phyloP scores from a whole-genome alignment of 2,113 vertebrate genomes.

The Grallaria varia region DNA sequence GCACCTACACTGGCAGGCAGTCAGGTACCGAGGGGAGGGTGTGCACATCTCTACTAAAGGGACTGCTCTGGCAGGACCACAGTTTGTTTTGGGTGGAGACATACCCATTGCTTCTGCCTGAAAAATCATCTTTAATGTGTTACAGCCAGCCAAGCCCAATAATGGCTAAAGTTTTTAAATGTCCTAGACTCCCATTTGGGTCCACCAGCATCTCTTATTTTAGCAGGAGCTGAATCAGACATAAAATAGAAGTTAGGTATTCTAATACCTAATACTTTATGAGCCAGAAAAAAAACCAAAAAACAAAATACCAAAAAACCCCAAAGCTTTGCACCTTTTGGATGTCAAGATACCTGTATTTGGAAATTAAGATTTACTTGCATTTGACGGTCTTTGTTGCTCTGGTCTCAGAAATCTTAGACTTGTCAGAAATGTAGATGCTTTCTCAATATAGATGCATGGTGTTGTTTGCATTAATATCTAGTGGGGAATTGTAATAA shows the following conservation, averaged over 20 bases:
- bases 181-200: neutral
- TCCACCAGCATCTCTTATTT: neutral
- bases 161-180: neutral
- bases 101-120: neutral
- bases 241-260: neutral
- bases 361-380: neutral
- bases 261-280: neutral
- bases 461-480: slow-evolving; percentile 10
- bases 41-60: neutral
- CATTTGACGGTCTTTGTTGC: neutral
- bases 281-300: neutral
- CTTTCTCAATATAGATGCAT: slow-evolving; percentile 34
- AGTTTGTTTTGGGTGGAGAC: neutral
- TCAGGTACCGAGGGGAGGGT: neutral
- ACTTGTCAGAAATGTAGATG: neutral
- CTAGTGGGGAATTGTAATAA: slow-evolving; percentile 1
- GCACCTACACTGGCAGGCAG: neutral
- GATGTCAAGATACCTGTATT: neutral
- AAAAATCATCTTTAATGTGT: neutral
- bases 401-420: neutral
- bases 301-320: no score
- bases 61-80: neutral
- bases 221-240: neutral
- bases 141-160: neutral
- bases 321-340: neutral